phyloP scores from a whole-genome alignment of 2,888 invertebrate genomes.

The Trichopria drosophilae region DNA sequence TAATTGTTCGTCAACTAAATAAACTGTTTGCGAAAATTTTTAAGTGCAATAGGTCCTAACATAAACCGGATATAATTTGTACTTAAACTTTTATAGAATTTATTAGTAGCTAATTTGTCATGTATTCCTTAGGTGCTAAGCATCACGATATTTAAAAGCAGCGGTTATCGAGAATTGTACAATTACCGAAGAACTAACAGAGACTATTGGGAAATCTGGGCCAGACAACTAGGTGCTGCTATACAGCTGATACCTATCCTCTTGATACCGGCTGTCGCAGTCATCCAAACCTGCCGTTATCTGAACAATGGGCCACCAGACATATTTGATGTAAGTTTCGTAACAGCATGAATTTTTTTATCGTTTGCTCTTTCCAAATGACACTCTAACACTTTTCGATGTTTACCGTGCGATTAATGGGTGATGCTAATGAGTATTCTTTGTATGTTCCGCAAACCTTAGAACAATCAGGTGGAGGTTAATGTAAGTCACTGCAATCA shows the following conservation, averaged over 20 bases:
- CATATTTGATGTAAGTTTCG: conserved; percentile 82
- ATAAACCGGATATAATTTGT: background rate
- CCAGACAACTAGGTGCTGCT: conserved; percentile 73
- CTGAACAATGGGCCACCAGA: conserved; percentile 82
- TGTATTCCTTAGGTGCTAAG: conserved; percentile 63
- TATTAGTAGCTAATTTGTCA: background rate
- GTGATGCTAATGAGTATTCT: conserved; percentile 16
- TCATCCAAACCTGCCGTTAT: conserved; percentile 76
- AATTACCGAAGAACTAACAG: conserved; percentile 65
- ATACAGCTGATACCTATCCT: conserved; percentile 76
- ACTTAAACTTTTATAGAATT: background rate
- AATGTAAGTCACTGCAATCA: conserved; percentile 55
- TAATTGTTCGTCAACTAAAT: no score
- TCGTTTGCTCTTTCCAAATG: no score
- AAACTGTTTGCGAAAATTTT: no score
- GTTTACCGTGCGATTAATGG: background rate
- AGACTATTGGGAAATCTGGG: conserved; percentile 81
- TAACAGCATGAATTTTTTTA: no score
- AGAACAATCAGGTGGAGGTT: conserved; percentile 54
- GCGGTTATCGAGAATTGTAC: conserved; percentile 70
- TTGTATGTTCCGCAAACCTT: conserved; percentile 41
- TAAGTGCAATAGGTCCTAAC: no score
- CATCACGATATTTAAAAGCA: conserved; percentile 72
- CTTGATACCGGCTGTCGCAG: conserved; percentile 72
- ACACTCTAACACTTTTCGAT: background rate